Base-by-base conservation (phyloP, 2,797 vertebrate genomes). In the Dicrostonyx torquatus region DNA sequence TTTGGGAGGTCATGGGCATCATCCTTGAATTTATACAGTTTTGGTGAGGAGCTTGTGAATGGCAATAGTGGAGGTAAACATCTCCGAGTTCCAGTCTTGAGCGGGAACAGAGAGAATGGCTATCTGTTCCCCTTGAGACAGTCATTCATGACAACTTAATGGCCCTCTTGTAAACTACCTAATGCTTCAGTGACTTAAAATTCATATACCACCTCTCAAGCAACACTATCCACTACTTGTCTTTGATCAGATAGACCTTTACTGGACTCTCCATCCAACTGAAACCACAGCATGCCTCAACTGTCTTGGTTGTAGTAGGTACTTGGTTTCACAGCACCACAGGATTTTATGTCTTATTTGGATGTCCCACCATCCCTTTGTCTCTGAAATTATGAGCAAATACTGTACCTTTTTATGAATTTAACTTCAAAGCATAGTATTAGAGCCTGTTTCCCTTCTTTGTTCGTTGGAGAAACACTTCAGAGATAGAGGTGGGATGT, bases 371-470 rank as follows among this genome's bases (percentile, higher is more conserved):
- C 29, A 22, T 72, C 60, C 11, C 26, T 92, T 91, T 94, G 66
- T 89, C 60, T 96, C 68, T 87, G 66, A 89, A 88, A 78, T 78
- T 84, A 76, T 18, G 18, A 55, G 76, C 20, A 91, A 43, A 40
- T 73, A 72, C 75, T 90, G 82, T 92, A 26, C 10, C 80, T 1
- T 76, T 83, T 76, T 87, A 62, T 8, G 80, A 64, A 34, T 85
- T 92, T 50, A 88, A 76, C 18, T 13, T 87, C 77, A 87, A 77
- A 66, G 60, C 70, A 45, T 53, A 91, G 26, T 70, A 48, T 80
- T 53, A 75, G 50, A 18, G 43, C 24, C 24, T 87, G 15, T 40
- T 85, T 58, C 29, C 34, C 62, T 62, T 68, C 12, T 87, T 70
- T 75, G 78, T 88, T 84, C 43, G 31, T 85, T 90, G 34, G 45